Evolutionary conservation across 2,113 vertebrate species (phyloP), one percentile per base, ranked within the genome.

Genomic region (Lagopus muta): DNA sequence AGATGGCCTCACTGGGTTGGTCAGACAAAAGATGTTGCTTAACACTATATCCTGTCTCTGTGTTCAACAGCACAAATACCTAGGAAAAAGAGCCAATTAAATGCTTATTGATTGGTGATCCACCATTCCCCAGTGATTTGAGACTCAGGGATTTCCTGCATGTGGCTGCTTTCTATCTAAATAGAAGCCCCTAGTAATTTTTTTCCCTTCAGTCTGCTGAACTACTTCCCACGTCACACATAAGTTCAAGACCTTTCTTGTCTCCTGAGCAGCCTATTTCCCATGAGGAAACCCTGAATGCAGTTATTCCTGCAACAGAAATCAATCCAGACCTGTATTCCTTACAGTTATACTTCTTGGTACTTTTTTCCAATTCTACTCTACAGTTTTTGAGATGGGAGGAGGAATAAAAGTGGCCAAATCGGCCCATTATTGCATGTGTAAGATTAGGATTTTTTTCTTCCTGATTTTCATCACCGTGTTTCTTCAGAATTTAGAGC

Each of bases 331-430:
- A n/a, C 21, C 52, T 5, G 1, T 64, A 36, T 52, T 79, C 34
- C 58, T 75, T 60, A 11, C 45, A 45, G 6, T 52, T 61, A 12
- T 15, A 7, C 11, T 57, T 47, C 52, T 80, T 27, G 5, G 52
- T 32, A 32, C 25, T 42, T 81, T 47, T 81, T 81, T 19, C 65
- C 27, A 47, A 0, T 61, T 34, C 47, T 38, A 0, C 19, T 45
- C 42, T 48, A 7, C 25, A 27, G 43, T 17, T 73, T 90, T 80
- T 61, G 60, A 54, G 45, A 10, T 27, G 28, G 43, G 30, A 10
- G 2, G 3, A 2, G 3, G 3, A 18, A 19, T 12, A 24, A 48
- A 73, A 20, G n/a, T 45, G 7, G 28, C 32, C 0, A 1, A 57
- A 43, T 42, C 19, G 43, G 34, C 36, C 28, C 21, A 32, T n/a